A percentile compares a stretch with the other conserved stretches of the same genome.
These are phyloP conservation scores for Cherax quadricarinatus DNA, from an alignment of 1,140 invertebrate species.

Conservation along the genomic window DNA sequence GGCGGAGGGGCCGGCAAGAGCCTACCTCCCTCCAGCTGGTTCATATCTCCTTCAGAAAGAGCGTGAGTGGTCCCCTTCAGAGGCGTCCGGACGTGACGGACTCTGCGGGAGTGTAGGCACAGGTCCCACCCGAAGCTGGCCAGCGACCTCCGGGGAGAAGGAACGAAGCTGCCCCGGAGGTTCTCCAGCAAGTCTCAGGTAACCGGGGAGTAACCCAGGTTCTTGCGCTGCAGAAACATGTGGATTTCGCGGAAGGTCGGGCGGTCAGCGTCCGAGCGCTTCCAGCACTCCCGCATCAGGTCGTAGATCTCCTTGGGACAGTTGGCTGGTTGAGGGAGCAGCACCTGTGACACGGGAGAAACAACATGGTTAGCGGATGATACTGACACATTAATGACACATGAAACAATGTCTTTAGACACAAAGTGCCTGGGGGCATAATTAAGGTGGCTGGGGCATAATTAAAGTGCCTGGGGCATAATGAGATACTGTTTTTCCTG, in stretches of 20 bases:
- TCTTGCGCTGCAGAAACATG: constrained; percentile 85
- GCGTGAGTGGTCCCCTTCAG: constrained; percentile 41
- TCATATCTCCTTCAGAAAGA: constrained; percentile 59
- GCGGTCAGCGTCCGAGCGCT: constrained; percentile 81
- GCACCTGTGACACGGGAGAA: constrained; percentile 65
- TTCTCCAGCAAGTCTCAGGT: constrained; percentile 69
- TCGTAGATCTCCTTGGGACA: constrained; percentile 85
- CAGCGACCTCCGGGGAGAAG: constrained; percentile 50
- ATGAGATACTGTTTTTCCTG: no score
- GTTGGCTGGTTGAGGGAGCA: constrained; percentile 78
- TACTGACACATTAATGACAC: no score
- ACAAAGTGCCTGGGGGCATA: no score
- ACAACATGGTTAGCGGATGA: not conserved
- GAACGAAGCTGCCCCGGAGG: constrained; percentile 41
- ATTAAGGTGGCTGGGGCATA: no score
- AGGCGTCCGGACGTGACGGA: not conserved
- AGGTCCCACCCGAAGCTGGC: constrained; percentile 54
- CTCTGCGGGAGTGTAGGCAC: constrained; percentile 31
- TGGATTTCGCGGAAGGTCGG: constrained; percentile 86
- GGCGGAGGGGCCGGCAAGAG: constrained; percentile 9
- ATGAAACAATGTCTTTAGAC: no score
- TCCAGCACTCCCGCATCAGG: constrained; percentile 88
- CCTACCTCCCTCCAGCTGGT: constrained; percentile 42
- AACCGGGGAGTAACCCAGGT: constrained; percentile 81
- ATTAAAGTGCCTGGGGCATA: no score